These are phyloP conservation scores for Siderastrea radians DNA, from an alignment of 92 coral and sea anemone genomes.

Conservation along the genomic window DNA sequence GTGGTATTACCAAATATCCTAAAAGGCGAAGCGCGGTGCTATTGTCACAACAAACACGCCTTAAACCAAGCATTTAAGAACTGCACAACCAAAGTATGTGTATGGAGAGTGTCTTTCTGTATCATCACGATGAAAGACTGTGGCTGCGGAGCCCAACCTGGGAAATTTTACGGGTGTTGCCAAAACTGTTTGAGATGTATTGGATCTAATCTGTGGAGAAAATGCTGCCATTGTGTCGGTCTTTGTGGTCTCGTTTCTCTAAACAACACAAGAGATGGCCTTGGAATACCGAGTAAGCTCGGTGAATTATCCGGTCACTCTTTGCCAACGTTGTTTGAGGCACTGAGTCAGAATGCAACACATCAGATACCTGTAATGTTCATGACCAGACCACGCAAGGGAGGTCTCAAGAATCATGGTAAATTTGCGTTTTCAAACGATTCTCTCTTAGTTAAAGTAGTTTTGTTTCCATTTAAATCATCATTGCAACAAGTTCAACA, in stretches of 20 bases:
- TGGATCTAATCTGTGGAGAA: constrained; percentile 64
- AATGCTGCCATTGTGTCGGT: constrained; percentile 81
- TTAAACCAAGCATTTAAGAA: constrained; percentile 22
- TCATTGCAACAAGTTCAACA: not conserved
- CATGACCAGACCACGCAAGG: constrained; percentile 21
- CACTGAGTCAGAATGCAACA: constrained; percentile 63
- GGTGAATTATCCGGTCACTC: constrained; percentile 62
- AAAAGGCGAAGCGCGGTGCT: not conserved
- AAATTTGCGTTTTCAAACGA: not conserved
- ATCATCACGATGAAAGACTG: constrained; percentile 59
- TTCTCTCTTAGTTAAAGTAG: not conserved
- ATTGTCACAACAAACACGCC: not conserved
- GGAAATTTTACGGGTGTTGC: constrained; percentile 61
- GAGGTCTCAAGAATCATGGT: constrained; percentile 20
- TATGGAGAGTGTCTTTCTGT: constrained; percentile 69
- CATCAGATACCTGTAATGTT: constrained; percentile 56
- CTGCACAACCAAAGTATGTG: constrained; percentile 67
- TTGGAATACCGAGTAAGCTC: constrained; percentile 46
- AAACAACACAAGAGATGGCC: constrained; percentile 29
- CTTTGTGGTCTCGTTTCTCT: constrained; percentile 41
- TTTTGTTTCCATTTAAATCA: not conserved
- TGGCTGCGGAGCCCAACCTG: constrained; percentile 36
- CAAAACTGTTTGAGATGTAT: constrained; percentile 74
- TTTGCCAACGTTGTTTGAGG: constrained; percentile 80
- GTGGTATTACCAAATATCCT: constrained; percentile 5